Base-by-base conservation (phyloP, 2,113 vertebrate genomes). In the Chinchilla lanigera region DNA sequence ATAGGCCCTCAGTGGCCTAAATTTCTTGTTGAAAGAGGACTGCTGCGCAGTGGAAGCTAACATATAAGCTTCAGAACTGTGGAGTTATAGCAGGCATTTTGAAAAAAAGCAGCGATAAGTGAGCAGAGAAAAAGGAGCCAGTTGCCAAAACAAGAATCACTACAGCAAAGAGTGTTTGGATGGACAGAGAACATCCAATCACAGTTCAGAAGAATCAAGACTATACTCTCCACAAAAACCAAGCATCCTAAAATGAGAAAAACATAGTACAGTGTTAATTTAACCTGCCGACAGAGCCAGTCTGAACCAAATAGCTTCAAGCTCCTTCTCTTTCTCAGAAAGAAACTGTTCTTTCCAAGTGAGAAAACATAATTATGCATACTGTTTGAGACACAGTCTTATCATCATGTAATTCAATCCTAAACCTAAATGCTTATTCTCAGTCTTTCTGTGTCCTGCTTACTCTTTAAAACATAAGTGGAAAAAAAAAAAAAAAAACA, bases 341-440 rank as follows among this genome's bases (percentile, higher is more conserved):
- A 95, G 93, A 98, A 94, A 90, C 65, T 84, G 14, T 67, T 91
- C 54, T 82, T 94, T 88, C 56, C 75, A 58, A 93, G 14, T 56
- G 38, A 86, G 44, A 47, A 47, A 93, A 22, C n/a, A 94, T 50
- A 58, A 52, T 89, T 28, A 10, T 12, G 0, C 33, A 13, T n/a
- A 52, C 13, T 92, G 61, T 65, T 33, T 83, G 50, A 92, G 52
- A 95, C 20, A 30, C 33, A 65, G 83, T 67, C 58, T 86, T 89
- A 26, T 10, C 35, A 54, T 63, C 50, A 44, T 28, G 24, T 12
- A 95, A 0, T 28, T 84, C 41, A 96, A 88, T n/a, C 41, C 50
- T 93, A 73, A 91, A 2, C 7, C 81, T 96, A 84, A 92, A 20
- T 14, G 81, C 65, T 88, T 83, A 35, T 83, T 89, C 41, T 84